Percentiles rank a stretch among this genome's conserved stretches.
phyloP scores from a whole-genome alignment of 1,140 invertebrate genomes.

The Drosophila saltans region DNA sequence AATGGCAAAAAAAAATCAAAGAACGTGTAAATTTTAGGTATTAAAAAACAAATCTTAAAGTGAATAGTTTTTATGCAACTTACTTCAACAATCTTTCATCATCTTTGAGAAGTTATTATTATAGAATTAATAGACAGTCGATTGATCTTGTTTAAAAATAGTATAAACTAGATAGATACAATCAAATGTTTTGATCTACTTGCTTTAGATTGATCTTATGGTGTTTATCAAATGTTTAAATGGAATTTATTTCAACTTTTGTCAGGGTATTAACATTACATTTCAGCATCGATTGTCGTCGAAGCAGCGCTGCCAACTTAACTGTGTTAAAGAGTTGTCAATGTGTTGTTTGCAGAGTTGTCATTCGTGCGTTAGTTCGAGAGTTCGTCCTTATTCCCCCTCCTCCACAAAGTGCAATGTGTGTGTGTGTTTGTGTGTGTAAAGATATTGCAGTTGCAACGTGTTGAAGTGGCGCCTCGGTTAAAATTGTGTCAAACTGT shows the following conservation, averaged over 20 bases:
- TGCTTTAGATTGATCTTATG: no score
- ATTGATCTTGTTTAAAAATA: no score
- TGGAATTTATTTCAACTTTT: not conserved
- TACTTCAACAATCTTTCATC: no score
- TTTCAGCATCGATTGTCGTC: conserved; percentile 44
- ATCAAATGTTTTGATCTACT: no score
- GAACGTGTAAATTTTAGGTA: no score
- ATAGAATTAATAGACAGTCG: no score
- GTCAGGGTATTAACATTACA: conserved; percentile 27
- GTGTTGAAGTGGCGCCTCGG: conserved; percentile 78
- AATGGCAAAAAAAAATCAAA: no score
- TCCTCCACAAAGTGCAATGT: conserved; percentile 8
- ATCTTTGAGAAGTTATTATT: no score
- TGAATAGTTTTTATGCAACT: no score
- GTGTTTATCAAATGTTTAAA: not conserved
- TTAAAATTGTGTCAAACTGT: conserved; percentile 78
- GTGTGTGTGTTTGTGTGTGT: conserved; percentile 20
- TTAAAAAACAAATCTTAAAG: no score
- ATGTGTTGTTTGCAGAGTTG: conserved; percentile 77
- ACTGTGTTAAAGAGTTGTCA: conserved; percentile 80
- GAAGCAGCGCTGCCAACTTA: conserved; percentile 60
- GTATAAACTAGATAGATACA: no score
- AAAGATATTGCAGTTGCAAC: conserved; percentile 78
- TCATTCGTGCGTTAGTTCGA: conserved; percentile 62
- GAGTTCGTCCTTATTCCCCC: not conserved